Base-by-base conservation (phyloP, 2,113 vertebrate genomes). In the Pterophyllum scalare region DNA sequence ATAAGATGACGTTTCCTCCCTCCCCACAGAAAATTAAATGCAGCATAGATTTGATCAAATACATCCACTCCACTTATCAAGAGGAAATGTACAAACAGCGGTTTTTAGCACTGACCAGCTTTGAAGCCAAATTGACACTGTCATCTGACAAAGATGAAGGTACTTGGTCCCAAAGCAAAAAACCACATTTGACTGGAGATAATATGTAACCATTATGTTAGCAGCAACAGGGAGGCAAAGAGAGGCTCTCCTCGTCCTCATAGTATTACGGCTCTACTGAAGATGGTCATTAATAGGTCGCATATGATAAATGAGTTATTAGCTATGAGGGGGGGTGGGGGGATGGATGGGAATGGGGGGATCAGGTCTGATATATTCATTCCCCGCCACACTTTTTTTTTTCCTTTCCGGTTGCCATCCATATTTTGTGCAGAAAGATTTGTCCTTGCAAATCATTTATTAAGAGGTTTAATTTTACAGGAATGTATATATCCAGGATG, bases 231-330 rank as follows among this genome's bases (percentile, higher is more conserved):
- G 26, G 52, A 72, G 65, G 65, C 43, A 72, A 52, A 52, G 82
- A 89, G 84, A 38, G 77, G 74, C 85, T 88, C 84, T 76, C 20
- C 81, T 85, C 84, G 72, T 79, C 75, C 86, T 90, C 88, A 91
- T 90, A 88, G 86, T 76, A 92, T 93, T 91, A 92, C 43, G 24
- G 70, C 87, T 60, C 80, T 87, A 88, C 90, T 61, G 80, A 83
- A 82, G 89, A 88, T 65, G 84, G 58, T 75, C 74, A 90, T 90
- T 94, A 94, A 93, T 93, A 90, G 91, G 28, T 90, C 59, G 75
- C 26, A 89, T 87, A 94, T 92, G 91, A 94, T 91, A 75, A 92
- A 94, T 90, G 93, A 91, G 81, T 87, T 87, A 89, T 88, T 87
- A 59, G 84, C 74, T 85, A 88, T 9, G 59, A 80, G 80, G 65